Evolutionary conservation across 2,888 invertebrate genomes (phyloP), one percentile per base, ranked within the genome.

Genomic region (Drosophila peninsularis): DNA sequence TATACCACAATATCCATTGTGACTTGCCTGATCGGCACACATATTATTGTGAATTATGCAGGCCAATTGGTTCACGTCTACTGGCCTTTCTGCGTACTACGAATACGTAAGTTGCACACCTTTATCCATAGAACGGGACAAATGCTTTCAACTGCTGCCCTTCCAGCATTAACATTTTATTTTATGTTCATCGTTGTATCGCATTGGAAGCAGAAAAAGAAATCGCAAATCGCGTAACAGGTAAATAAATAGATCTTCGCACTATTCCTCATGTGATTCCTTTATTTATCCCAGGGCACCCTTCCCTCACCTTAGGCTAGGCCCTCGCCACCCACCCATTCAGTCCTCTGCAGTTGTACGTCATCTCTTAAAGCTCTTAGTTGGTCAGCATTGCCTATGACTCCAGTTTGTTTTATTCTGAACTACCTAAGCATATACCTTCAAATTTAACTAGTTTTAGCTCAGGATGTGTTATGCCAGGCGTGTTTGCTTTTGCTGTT

Each of bases 21-120:
- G 17, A 49, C 55, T 17, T 2, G 32, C 5, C 0, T 6, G 2
- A 14, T 50, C 21, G 32, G 41, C 4, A 37, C 10, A 7, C 67
- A 78, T 60, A 5, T 58, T 3, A 37, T 78, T n/a, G 11, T 55
- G 0, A 78, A 62, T 44, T 4, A 27, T 21, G 37, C 52, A 11
- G 52, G 37, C 0, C 1, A 7, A 2, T 37, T n/a, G n/a, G 6
- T 52, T 37, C 24, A 52, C 36, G n/a, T 37, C 4, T 52, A 36
- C 27, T 52, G 24, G 24, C 37, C 37, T 0, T 17, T 52, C 7
- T 52, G 52, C 36, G 1, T 17, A 2, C 0, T 37, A 2, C 37
- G 52, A 52, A 5, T 47, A 17, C 9, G 47, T 47, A 17, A 30
- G 47, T 47, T 17, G 3, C n/a, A 5, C 13, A 34, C 13, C 5